Base-by-base conservation (phyloP, 37 sponge, comb jelly and placozoan species). In the Crambe crambe region DNA sequence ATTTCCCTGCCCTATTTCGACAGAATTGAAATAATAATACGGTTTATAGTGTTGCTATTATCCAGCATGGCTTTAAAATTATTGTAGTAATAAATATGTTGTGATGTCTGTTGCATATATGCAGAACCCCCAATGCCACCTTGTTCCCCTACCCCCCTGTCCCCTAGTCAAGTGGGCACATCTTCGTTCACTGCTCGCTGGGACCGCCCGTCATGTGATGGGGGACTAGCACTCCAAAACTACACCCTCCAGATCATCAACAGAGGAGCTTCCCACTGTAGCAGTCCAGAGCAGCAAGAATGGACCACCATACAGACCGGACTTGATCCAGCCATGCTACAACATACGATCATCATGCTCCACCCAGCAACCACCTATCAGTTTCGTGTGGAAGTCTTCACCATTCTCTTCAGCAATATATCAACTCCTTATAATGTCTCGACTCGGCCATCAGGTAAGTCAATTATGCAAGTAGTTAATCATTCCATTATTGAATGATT, bases 311-410 rank as follows among this genome's bases (percentile, higher is more conserved):
- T 30, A 8, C 17, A 21, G 2, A 27, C 29, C 0, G 72, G 71
- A 40, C 12, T 72, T 42, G 30, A 32, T 37, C 12, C 3, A 40
- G 76, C 59, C 42, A 26, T 5, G 2, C 3, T 47, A 6, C 51
- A 47, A 12, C 6, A 47, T 47, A 40, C 25, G 3, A 35, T 26
- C 29, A 17, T 27, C 56, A 29, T 2, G 22, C 68, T 79, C 38
- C 5, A 58, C 23, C 81, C 81, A 17, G 70, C 22, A 37, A 30
- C 20, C 2, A 29, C 6, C 0, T 80, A 80, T 72, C 58, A 59
- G 72, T 70, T 70, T 27, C 58, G 81, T 36, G 43, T 80, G 41
- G 58, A 37, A n/a, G 81, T 58, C 8, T 72, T 70, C 61, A 80
- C 70, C 42, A 57, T 18, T 10, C 6, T 60, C 1, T 41, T 43